Evolutionary conservation across 1,140 invertebrate genomes (phyloP), one percentile per base, ranked within the genome.

Genomic region (Belonocnema kinseyi): DNA sequence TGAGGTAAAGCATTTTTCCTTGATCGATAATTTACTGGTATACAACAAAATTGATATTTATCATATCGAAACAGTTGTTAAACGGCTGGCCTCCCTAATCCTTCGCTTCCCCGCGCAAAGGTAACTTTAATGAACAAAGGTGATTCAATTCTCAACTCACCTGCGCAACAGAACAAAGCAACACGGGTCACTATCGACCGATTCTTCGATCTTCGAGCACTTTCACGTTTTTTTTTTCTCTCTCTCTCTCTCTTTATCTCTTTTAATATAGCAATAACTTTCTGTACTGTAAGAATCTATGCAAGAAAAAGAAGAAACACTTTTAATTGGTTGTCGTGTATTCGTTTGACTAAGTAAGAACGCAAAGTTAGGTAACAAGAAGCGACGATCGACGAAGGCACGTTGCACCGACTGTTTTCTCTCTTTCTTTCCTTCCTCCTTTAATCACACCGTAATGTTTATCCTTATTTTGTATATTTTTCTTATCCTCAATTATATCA

Each of bases 101-200:
- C 88, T 88, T 90, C 88, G 89, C 90, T 91, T 91, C 90, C 90
- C 90, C 90, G 90, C 90, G 89, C 89, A 91, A 91, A 89, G 85
- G 87, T 88, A 89, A 88, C 86, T 85, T 89, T 84, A 90, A 85
- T 88, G 83, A 88, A 88, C 84, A 87, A 90, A 91, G 89, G 88
- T 91, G 90, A 91, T 83, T 91, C 90, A 91, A 91, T 89, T 90
- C 89, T 91, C 88, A 91, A 91, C 90, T 91, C 90, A 91, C 90
- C 90, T 91, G 90, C 87, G 87, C 87, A 89, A 91, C 87, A 90
- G 86, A 91, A 90, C 87, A 89, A 90, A 88, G 86, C 84, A 88
- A 91, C 87, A 90, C 87, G 84, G 88, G 83, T 87, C 85, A 86
- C 84, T 88, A 87, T 88, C 86, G 88, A 90, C 87, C 87, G 82